Conservation (phyloP, 2,888 invertebrate genomes). For the Phymatocera aterrima region DNA sequence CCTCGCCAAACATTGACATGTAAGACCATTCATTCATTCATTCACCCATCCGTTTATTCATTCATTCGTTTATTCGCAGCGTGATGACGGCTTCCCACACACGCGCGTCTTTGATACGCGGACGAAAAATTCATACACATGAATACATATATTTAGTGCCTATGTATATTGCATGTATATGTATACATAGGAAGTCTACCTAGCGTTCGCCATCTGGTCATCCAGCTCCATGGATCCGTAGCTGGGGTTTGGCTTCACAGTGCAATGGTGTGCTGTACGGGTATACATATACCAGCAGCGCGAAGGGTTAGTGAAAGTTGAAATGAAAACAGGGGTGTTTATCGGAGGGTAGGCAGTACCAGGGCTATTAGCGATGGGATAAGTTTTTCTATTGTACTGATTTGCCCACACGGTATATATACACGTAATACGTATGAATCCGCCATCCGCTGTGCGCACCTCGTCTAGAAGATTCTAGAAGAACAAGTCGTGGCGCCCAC, state of each 20-base stretch:
- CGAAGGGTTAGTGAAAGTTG: constrained; percentile 70
- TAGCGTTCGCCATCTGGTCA: constrained; percentile 69
- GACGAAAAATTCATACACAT: background rate
- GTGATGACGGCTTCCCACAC: too few relatives aligned
- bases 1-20: constrained; percentile 73
- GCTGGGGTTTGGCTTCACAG: constrained; percentile 40
- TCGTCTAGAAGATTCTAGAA: too few relatives aligned
- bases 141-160: background rate
- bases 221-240: constrained; percentile 1
- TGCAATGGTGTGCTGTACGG: too few relatives aligned
- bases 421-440: background rate
- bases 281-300: constrained; percentile 48
- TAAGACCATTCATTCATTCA: constrained; percentile 62
- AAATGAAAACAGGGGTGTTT: constrained; percentile 71
- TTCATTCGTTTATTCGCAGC: too few relatives aligned
- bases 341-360: constrained; percentile 65
- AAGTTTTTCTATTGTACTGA: constrained; percentile 71
- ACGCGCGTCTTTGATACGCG: too few relatives aligned
- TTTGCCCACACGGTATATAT: constrained; percentile 54
- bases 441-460: background rate
- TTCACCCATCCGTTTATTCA: constrained; percentile 55
- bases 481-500: too few relatives aligned
- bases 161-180: background rate
- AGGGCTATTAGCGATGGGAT: constrained; percentile 74
- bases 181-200: constrained; percentile 8